Conservation (phyloP, 1,140 invertebrate species). For the Hydropsyche tenuis region DNA sequence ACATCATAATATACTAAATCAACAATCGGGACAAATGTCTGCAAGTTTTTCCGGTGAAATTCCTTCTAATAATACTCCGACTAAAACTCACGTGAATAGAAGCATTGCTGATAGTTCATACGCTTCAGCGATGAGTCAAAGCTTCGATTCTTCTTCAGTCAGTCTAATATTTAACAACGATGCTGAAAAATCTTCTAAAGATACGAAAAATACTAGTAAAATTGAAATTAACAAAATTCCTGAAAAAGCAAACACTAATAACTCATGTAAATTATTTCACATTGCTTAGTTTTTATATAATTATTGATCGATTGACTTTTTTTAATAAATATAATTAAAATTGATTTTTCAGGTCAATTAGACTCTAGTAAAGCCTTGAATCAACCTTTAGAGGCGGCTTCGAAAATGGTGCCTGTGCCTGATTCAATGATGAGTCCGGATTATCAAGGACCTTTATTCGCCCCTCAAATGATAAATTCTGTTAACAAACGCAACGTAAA, state of each 20-base stretch:
- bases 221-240: conserved; percentile 8
- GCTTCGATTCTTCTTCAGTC: conserved; percentile 54
- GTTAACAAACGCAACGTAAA: conserved; percentile 23
- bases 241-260: background rate
- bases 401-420: conserved; percentile 84
- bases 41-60: conserved; percentile 54
- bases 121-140: conserved; percentile 54
- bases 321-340: background rate
- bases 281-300: too few species aligned
- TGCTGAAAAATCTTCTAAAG: conserved; percentile 6
- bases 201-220: conserved; percentile 9
- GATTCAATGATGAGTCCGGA: conserved; percentile 86
- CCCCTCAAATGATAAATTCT: conserved; percentile 40
- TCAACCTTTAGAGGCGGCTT: conserved; percentile 78
- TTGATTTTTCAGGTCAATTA: conserved; percentile 31
- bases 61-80: conserved; percentile 31
- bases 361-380: conserved; percentile 58
- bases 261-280: conserved; percentile 6
- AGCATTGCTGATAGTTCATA: conserved; percentile 36
- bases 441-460: conserved; percentile 66
- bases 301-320: background rate
- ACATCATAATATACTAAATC: conserved; percentile 51
- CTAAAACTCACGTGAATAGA: conserved; percentile 36
- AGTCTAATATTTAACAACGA: conserved; percentile 35
- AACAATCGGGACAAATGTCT: conserved; percentile 51